These are phyloP conservation scores for Littorina saxatilis DNA, from an alignment of 1,140 invertebrate genomes.

Conservation along the genomic window DNA sequence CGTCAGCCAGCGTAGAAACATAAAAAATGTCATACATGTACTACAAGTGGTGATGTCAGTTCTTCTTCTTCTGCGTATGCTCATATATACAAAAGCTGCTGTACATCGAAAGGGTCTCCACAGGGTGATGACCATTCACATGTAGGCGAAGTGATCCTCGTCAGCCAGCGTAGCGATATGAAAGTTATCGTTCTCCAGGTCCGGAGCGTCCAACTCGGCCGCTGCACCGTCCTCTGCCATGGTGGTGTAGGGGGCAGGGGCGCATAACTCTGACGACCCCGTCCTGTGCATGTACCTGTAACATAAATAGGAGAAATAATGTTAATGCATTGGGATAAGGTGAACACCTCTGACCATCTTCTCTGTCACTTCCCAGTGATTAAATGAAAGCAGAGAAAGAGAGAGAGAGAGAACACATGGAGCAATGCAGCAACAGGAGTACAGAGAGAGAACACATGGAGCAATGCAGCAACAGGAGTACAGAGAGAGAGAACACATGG, in stretches of 20 bases:
- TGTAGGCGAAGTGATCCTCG: not conserved
- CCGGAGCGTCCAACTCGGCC: not conserved
- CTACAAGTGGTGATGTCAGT: too few species aligned
- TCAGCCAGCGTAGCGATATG: conserved; percentile 21
- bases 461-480: too few species aligned
- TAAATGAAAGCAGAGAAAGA: not conserved
- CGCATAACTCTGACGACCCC: not conserved
- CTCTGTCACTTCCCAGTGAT: not conserved
- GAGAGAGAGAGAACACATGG: too few species aligned
- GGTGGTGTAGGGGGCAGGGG: not conserved
- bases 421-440: too few species aligned
- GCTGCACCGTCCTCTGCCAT: conserved; percentile 19
- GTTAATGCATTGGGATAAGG: not conserved
- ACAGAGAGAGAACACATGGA: too few species aligned
- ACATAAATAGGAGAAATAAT: not conserved
- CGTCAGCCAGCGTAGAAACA: conserved; percentile 13
- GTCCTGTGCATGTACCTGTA: conserved; percentile 30
- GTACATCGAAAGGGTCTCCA: too few species aligned
- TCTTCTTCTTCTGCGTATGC: too few species aligned
- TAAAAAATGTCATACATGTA: conserved; percentile 1
- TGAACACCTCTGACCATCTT: not conserved
- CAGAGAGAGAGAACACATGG: too few species aligned
- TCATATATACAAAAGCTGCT: too few species aligned
- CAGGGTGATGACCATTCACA: too few species aligned
- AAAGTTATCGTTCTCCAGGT: not conserved